Conservation (phyloP, 2,113 vertebrate species). For the Crotalus horridus region DNA sequence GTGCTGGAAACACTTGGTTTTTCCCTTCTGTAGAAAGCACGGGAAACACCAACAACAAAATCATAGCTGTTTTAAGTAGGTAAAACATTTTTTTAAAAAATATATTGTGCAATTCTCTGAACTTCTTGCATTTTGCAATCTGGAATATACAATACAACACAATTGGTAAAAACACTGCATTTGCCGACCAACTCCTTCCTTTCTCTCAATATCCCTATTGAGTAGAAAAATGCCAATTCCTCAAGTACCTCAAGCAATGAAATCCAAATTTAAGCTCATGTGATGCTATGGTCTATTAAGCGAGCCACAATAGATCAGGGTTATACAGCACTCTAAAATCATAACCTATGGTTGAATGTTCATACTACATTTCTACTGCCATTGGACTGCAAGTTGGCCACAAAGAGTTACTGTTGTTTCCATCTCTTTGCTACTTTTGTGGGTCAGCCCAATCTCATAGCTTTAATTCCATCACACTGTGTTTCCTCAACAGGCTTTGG, state of each 20-base stretch:
- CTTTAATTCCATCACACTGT: neutral
- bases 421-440: neutral
- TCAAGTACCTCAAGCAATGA: neutral
- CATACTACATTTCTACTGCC: neutral
- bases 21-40: constrained; percentile 4
- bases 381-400: neutral
- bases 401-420: neutral
- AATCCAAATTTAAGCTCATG: neutral
- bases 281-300: neutral
- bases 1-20: neutral
- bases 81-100: neutral
- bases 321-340: neutral
- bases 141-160: neutral
- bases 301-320: neutral
- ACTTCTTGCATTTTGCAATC: constrained; percentile 54
- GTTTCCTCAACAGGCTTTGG: neutral
- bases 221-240: neutral
- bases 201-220: constrained; percentile 26
- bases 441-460: neutral
- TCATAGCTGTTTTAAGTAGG: neutral
- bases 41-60: neutral
- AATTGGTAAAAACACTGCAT: constrained; percentile 40
- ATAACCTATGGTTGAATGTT: neutral
- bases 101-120: constrained; percentile 47
- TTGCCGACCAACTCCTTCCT: neutral